Conservation (phyloP, 2,888 invertebrate species). For the Perizoma affinitatum region DNA sequence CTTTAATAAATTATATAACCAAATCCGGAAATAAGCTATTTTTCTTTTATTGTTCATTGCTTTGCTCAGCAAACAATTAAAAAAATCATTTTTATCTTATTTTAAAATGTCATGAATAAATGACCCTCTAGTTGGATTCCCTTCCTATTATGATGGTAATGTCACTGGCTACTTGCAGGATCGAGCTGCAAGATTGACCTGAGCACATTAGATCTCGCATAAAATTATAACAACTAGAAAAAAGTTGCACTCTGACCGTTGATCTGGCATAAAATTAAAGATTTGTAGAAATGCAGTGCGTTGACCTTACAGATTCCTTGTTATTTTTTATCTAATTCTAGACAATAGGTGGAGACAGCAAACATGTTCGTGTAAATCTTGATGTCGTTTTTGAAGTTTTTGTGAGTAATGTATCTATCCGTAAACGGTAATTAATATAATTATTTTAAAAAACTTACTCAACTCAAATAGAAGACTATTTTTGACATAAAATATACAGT, state of each 20-base stretch:
- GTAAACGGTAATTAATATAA: no score
- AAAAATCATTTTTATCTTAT: slow-evolving; percentile 3
- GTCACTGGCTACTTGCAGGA: slow-evolving; percentile 36
- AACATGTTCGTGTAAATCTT: no score
- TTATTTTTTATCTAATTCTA: not conserved
- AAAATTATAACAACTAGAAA: slow-evolving; percentile 59
- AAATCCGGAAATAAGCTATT: slow-evolving; percentile 29
- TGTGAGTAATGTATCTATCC: no score
- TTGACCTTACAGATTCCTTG: slow-evolving; percentile 17
- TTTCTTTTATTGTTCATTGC: not conserved
- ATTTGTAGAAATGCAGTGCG: slow-evolving; percentile 12
- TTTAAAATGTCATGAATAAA: slow-evolving; percentile 35
- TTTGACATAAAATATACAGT: not conserved
- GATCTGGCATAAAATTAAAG: slow-evolving; percentile 32
- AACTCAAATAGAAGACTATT: no score
- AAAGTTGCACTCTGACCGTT: slow-evolving; percentile 54
- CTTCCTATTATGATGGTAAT: slow-evolving; percentile 72
- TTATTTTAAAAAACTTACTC: no score
- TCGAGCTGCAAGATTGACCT: slow-evolving; percentile 71
- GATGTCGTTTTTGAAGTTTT: no score
- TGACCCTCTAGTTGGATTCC: slow-evolving; percentile 46
- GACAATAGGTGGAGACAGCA: no score
- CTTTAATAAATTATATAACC: not conserved
- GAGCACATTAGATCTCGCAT: slow-evolving; percentile 71
- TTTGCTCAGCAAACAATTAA: slow-evolving; percentile 1